These are phyloP conservation scores for Melanostigma gelatinosum DNA, from an alignment of 2,113 vertebrate species.

Conservation along the genomic window DNA sequence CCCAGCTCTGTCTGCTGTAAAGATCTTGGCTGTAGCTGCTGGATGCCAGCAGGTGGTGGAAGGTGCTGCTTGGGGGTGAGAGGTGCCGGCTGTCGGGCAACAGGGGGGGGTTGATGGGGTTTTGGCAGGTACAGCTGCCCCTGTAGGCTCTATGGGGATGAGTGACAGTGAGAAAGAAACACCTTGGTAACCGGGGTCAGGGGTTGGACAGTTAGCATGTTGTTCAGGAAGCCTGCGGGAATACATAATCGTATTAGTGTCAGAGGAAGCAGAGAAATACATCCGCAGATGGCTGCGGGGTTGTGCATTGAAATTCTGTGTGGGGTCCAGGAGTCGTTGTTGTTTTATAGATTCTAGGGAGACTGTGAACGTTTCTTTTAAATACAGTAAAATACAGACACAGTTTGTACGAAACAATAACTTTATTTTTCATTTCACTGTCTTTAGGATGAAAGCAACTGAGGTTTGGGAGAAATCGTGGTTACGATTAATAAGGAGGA, in stretches of 20 bases:
- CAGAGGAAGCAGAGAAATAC: constrained; percentile 21
- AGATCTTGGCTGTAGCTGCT: constrained; percentile 18
- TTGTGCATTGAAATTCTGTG: neutral
- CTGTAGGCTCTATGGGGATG: constrained; percentile 17
- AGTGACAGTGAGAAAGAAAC: constrained; percentile 45
- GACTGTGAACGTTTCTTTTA: neutral
- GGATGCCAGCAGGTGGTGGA: constrained; percentile 31
- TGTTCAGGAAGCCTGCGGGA: constrained; percentile 39
- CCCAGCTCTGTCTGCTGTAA: neutral
- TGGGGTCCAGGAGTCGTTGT: neutral
- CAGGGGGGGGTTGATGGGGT: constrained; percentile 27
- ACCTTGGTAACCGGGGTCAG: constrained; percentile 41
- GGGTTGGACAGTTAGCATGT: constrained; percentile 52
- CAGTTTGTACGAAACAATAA: neutral
- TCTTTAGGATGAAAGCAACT: neutral
- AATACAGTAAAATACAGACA: neutral
- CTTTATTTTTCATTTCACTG: neutral
- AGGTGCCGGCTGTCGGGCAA: constrained; percentile 42
- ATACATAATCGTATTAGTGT: constrained; percentile 40
- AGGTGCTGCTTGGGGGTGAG: constrained; percentile 40
- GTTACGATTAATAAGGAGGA: neutral
- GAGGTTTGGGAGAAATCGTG: neutral
- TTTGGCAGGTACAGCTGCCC: constrained; percentile 58
- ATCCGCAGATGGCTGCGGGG: constrained; percentile 13
- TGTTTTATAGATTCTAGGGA: neutral